phyloP scores from a whole-genome alignment of 2,113 vertebrate genomes.

The Antigone vipio region DNA sequence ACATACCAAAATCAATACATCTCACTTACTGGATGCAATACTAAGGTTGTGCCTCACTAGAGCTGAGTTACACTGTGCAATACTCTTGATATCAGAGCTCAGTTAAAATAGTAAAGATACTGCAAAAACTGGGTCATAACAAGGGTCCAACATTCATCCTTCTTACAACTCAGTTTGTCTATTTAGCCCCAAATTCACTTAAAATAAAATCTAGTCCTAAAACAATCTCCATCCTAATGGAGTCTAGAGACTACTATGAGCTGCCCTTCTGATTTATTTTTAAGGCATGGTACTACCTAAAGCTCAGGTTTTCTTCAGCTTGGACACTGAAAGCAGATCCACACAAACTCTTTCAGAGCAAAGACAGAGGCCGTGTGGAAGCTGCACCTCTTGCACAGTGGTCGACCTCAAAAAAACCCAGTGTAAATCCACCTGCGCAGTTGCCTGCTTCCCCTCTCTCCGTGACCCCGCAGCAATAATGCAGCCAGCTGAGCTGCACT shows the following conservation, averaged over 20 bases:
- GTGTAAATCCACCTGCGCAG: neutral
- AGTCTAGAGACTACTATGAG: neutral
- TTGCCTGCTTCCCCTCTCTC: neutral
- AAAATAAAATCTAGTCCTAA: neutral
- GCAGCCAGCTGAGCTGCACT: neutral
- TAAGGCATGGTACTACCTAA: neutral
- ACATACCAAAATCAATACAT: neutral
- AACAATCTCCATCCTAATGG: neutral
- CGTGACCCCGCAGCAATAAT: neutral
- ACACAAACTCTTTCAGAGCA: neutral
- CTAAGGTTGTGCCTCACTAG: neutral
- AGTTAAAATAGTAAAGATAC: neutral
- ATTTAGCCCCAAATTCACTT: neutral
- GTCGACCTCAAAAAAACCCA: rapidly evolving
- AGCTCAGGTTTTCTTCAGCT: neutral
- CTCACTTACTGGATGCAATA: neutral
- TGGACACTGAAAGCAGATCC: neutral
- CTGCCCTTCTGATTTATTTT: neutral
- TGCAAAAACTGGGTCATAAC: neutral
- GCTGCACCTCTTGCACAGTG: neutral
- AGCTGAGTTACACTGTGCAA: neutral
- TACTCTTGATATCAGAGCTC: neutral
- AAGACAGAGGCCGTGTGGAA: neutral
- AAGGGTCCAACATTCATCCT: neutral
- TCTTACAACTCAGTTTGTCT: neutral